Conservation (phyloP, 2,113 vertebrate genomes). For the Microtus montanus region DNA sequence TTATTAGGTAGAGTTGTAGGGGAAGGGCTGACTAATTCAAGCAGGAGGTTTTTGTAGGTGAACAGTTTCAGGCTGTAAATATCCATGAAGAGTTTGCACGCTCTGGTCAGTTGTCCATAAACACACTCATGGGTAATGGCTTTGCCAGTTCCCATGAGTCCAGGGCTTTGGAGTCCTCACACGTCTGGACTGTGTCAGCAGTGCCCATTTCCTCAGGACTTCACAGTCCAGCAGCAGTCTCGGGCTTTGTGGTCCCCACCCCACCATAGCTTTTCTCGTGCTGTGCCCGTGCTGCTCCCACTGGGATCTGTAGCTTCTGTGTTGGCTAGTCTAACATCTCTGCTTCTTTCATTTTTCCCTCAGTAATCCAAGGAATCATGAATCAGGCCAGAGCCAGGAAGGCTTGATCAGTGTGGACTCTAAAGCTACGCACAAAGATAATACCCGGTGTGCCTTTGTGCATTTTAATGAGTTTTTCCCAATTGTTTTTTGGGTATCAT, state of each 20-base stretch:
- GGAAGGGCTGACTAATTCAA: no score
- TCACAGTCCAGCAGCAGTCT: conserved; percentile 79
- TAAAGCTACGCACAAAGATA: conserved; percentile 94
- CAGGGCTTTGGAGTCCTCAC: neutral
- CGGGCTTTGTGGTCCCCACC: no score
- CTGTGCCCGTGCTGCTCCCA: conserved; percentile 92
- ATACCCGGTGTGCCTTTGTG: conserved; percentile 91
- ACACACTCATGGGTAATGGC: neutral
- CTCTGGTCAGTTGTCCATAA: neutral
- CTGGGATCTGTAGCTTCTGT: conserved; percentile 92
- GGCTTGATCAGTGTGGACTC: conserved; percentile 91
- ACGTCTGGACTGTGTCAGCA: neutral
- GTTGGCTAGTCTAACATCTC: conserved; percentile 86
- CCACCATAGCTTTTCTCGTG: conserved; percentile 87
- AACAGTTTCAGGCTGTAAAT: neutral
- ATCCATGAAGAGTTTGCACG: neutral
- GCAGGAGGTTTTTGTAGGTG: neutral
- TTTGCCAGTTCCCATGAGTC: neutral
- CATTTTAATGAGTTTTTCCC: conserved; percentile 94
- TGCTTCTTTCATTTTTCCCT: conserved; percentile 75
- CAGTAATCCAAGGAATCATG: conserved; percentile 86
- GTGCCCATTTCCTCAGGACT: neutral
- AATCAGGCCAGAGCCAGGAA: conserved; percentile 91
- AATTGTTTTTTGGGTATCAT: conserved; percentile 92
- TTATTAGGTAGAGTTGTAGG: no score